Conservation (phyloP, 2,888 invertebrate species). For the Pterobdella sp. region DNA sequence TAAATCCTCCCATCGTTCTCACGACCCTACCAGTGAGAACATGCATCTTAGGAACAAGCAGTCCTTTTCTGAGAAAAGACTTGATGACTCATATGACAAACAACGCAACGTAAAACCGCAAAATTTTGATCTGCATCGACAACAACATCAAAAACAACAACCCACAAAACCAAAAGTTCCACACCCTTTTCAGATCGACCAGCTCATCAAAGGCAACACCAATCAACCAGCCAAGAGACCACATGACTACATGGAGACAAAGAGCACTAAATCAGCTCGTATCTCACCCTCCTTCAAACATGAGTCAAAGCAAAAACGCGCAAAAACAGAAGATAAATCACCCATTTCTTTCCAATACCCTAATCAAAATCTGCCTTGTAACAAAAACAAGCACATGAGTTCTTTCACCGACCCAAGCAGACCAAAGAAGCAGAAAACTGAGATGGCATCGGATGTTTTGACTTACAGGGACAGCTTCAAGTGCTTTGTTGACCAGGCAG, state of each 20-base stretch:
- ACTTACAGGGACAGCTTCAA: constrained; percentile 14
- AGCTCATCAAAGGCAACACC: constrained; percentile 11
- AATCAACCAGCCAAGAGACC: not conserved
- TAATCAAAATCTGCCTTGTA: not conserved
- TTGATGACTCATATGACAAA: no score
- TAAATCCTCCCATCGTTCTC: no score
- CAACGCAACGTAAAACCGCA: no score
- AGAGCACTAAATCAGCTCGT: not conserved
- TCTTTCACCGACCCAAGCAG: not conserved
- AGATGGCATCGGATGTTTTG: not conserved
- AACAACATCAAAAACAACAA: not conserved
- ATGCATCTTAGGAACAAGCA: no score
- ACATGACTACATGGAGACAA: not conserved
- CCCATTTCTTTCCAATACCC: not conserved
- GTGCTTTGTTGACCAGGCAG: constrained; percentile 15
- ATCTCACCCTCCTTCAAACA: not conserved
- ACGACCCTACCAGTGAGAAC: no score
- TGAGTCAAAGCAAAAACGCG: not conserved
- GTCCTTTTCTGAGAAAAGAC: no score
- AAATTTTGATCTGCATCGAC: no score
- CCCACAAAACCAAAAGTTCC: not conserved
- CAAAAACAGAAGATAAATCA: not conserved
- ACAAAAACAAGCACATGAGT: not conserved
- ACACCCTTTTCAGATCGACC: constrained; percentile 15
- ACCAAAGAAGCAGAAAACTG: not conserved